A percentile compares a stretch with the other conserved stretches of the same genome.
Evolutionary conservation across 2,113 vertebrate species (phyloP).

Genomic region (Rhodinocichla rosea): DNA sequence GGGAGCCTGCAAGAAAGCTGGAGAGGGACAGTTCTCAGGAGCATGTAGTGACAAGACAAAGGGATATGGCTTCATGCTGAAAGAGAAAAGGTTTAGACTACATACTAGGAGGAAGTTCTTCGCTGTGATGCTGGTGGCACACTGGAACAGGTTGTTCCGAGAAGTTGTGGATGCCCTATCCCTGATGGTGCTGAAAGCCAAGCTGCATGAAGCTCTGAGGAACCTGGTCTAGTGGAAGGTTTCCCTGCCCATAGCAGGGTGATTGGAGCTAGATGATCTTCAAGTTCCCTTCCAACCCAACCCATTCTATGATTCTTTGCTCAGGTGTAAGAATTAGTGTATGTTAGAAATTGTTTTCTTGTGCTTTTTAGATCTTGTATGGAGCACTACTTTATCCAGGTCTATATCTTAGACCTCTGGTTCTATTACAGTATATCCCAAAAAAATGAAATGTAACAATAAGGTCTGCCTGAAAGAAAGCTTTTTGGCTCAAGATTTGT

Average conservation of each 20-base stretch:
- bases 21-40: neutral
- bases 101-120: neutral
- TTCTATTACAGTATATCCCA: neutral
- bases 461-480: neutral
- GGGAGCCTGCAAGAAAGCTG: neutral
- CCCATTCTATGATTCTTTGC: neutral
- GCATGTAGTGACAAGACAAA: neutral
- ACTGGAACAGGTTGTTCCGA: neutral
- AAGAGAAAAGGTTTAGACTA: neutral
- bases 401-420: neutral
- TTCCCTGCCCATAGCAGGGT: neutral
- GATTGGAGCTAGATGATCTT: neutral
- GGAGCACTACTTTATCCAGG: neutral
- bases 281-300: neutral
- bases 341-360: neutral
- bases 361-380: neutral
- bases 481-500: neutral
- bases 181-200: neutral
- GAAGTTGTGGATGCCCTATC: neutral
- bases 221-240: neutral
- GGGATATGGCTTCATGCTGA: neutral
- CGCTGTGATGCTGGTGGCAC: rapidly evolving
- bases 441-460: neutral
- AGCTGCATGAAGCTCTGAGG: neutral
- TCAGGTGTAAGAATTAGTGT: neutral